Conservation (phyloP, 2,888 invertebrate genomes). For the Diaphora mendica region DNA sequence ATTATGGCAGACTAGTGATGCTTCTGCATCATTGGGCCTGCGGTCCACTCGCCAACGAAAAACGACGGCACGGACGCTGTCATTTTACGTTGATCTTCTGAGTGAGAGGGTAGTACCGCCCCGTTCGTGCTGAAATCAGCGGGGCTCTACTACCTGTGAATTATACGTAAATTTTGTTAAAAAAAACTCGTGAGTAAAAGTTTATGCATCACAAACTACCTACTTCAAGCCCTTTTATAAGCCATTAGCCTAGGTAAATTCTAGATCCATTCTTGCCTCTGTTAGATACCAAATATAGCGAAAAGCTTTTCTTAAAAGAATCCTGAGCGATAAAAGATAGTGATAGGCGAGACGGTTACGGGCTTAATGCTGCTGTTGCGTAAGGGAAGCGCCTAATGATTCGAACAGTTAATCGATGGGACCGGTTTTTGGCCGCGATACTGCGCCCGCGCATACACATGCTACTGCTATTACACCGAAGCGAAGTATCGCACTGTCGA, state of each 20-base stretch:
- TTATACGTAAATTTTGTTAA: neutral
- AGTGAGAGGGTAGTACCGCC: too few species aligned
- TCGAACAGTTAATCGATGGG: conserved; percentile 47
- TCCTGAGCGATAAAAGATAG: neutral
- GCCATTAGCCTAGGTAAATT: neutral
- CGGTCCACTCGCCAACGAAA: too few species aligned
- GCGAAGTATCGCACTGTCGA: neutral
- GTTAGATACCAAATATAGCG: neutral
- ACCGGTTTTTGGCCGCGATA: conserved; percentile 52
- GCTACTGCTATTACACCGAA: conserved; percentile 29
- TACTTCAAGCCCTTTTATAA: neutral
- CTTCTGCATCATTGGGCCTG: too few species aligned
- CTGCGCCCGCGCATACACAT: conserved; percentile 27
- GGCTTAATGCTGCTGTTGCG: conserved; percentile 42
- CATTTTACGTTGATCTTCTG: too few species aligned
- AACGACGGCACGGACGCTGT: too few species aligned
- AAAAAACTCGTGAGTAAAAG: neutral
- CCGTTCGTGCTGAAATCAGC: too few species aligned
- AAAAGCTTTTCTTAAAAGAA: conserved; percentile 1
- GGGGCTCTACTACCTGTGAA: too few species aligned
- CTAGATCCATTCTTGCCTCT: neutral
- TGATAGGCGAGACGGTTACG: conserved; percentile 14
- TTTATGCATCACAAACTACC: neutral
- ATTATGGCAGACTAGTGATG: too few species aligned
- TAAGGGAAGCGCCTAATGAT: conserved; percentile 53